Evolutionary conservation across 2,888 invertebrate species (phyloP), one percentile per base, ranked within the genome.

Genomic region (Candidula unifasciata): DNA sequence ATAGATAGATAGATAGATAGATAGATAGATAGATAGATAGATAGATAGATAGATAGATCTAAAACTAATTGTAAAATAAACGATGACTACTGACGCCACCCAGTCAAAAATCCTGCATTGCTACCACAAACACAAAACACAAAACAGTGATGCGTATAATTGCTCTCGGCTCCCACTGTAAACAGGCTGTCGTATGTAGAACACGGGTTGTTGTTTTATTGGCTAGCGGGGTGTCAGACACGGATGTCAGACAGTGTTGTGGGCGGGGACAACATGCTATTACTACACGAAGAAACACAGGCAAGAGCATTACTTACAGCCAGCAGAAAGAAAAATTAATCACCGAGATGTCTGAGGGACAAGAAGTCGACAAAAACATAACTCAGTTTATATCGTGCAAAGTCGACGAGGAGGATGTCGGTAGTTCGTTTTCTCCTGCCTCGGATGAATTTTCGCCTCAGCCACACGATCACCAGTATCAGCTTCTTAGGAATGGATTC

Each of bases 251-350:
- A 27, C 74, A 0, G n/a, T 37, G 18, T 35, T 16, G 82, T 82
- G 74, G 82, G 82, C 73, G 82, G 73, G 64, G 73, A 33, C 33
- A 71, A 37, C 18, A 37, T 0, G 37, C 44, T 71, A 82, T 74
- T 74, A 44, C 35, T 82, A 73, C 74, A n/a, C 8, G 64, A 74
- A 74, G 30, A 27, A 44, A 10, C 37, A 33, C 52, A 0, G 21
- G 33, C 21, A 27, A 60, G 64, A 60, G 60, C 82, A 74, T 82
- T 82, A 82, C 64, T 82, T 82, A 82, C 74, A 27, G 64, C 64
- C 64, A 24, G 33, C 13, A 35, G 44, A 37, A 60, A n/a, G 60
- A 60, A 69, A 35, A 73, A 74, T 44, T 82, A 74, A 82, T 82
- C 71, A 44, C 64, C n/a, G 71, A 35, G 18, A 64, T 82, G 82